Base-by-base conservation (phyloP, 2,888 invertebrate species). In the Cheilosia scutellata region DNA sequence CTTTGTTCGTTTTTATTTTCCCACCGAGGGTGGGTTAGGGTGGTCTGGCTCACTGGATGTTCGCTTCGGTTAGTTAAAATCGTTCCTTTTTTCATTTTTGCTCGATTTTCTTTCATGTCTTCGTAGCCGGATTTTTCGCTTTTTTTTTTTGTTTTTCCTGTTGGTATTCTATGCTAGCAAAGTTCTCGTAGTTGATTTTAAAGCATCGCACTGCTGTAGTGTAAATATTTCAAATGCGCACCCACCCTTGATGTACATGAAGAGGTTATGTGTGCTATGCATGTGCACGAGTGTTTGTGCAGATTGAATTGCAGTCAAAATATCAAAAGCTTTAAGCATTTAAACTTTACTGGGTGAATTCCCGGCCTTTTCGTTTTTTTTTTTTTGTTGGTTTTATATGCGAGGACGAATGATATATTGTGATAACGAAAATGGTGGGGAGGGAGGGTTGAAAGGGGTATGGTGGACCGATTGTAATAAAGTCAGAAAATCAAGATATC, bases 401-500 rank as follows among this genome's bases (percentile, higher is more conserved):
- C 55, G 40, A 63, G 62, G 68, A 68, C 60, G 27, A 80, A 84
- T 40, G 66, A 58, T 66, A 74, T 68, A 62, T 63, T 63, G 47
- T 58, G 47, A 57, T 44, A 71, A 76, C 44, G 53, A 42, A n/a
- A 7, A 13, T 44, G 16, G 20, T n/a, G 31, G 40, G 40, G 42
- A 11, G 65, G 42, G 27, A 13, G 7, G 33, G 6, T 9, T 13
- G 27, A 27, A 20, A n/a, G 31, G 47, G 31, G 37, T 37, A 29
- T 33, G 57, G 44, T 33, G 31, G 33, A 65, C 42, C 70, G 76
- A 76, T 82, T 86, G 76, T 77, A 86, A 82, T 82, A 77, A 86
- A 86, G 86, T 82, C 86, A 86, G 86, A 82, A 86, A 86, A 86
- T 86, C 86, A 82, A 77, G 76, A 86, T 82, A 86, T 86, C 68